Conservation (phyloP, 1,140 invertebrate genomes). For the Anastatus disparis region DNA sequence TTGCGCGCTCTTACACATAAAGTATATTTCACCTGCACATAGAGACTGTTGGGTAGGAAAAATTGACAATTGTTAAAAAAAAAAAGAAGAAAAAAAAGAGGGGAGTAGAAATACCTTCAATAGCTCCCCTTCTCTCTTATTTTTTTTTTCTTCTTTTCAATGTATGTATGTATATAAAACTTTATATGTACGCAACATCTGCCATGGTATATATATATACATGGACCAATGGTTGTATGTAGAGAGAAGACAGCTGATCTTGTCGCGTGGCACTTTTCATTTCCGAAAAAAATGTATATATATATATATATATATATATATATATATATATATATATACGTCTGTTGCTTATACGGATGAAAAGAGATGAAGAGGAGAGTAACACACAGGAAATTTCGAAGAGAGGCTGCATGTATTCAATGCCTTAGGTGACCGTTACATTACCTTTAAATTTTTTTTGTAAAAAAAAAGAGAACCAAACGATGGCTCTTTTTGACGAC, state of each 20-base stretch:
- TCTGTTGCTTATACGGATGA: too few species aligned
- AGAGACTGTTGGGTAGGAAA: conserved; percentile 60
- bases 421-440: conserved; percentile 20
- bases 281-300: conserved; percentile 53
- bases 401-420: neutral
- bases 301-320: too few species aligned
- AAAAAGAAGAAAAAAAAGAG: neutral
- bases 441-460: conserved; percentile 3
- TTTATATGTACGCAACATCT: conserved; percentile 51
- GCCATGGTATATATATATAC: conserved; percentile 44
- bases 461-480: too few species aligned
- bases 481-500: conserved; percentile 3
- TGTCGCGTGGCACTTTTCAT: conserved; percentile 55
- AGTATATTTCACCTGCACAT: conserved; percentile 61
- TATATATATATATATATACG: too few species aligned
- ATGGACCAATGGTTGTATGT: conserved; percentile 35
- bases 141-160: too few species aligned
- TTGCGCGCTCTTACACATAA: conserved; percentile 38
- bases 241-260: conserved; percentile 52
- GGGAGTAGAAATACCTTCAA: conserved; percentile 6
- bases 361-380: conserved; percentile 39
- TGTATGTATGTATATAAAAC: neutral
- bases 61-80: conserved; percentile 49
- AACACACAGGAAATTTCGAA: conserved; percentile 7
- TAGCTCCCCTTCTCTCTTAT: too few species aligned